These are phyloP conservation scores for Lithophane socia DNA, from an alignment of 2,888 invertebrate genomes.

Conservation along the genomic window DNA sequence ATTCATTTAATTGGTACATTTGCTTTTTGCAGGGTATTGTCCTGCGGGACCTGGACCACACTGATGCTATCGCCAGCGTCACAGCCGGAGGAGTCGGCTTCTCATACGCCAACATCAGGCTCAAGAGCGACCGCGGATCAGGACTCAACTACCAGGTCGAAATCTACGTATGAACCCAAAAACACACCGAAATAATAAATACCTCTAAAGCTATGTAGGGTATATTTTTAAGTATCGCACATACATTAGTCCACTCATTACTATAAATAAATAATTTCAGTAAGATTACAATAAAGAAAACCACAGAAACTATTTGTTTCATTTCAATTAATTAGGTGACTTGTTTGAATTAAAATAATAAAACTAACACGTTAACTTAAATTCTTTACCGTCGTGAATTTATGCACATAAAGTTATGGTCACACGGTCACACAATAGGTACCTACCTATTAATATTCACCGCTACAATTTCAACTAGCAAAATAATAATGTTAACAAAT, in stretches of 20 bases:
- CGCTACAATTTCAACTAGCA: conserved; percentile 12
- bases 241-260: conserved; percentile 28
- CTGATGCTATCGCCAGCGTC: conserved; percentile 79
- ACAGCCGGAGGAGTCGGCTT: conserved; percentile 87
- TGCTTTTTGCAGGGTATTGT: conserved; percentile 82
- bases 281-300: conserved; percentile 29
- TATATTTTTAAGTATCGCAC: conserved; percentile 12
- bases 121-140: conserved; percentile 86
- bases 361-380: not conserved
- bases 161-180: conserved; percentile 77
- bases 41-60: conserved; percentile 86
- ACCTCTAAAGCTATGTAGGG: not conserved
- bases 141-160: conserved; percentile 87
- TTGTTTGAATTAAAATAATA: conserved; percentile 27
- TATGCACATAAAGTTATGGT: conserved; percentile 2
- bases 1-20: conserved; percentile 11
- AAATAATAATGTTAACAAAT: conserved; percentile 40
- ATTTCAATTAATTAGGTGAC: conserved; percentile 12
- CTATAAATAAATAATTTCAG: conserved; percentile 7
- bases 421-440: conserved; percentile 14
- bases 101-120: conserved; percentile 84
- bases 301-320: conserved; percentile 19
- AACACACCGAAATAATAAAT: conserved; percentile 7
- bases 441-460: conserved; percentile 7
- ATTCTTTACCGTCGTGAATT: not conserved